These are phyloP conservation scores for Drosophila lutescens DNA, from an alignment of 2,888 invertebrate species.

Conservation along the genomic window DNA sequence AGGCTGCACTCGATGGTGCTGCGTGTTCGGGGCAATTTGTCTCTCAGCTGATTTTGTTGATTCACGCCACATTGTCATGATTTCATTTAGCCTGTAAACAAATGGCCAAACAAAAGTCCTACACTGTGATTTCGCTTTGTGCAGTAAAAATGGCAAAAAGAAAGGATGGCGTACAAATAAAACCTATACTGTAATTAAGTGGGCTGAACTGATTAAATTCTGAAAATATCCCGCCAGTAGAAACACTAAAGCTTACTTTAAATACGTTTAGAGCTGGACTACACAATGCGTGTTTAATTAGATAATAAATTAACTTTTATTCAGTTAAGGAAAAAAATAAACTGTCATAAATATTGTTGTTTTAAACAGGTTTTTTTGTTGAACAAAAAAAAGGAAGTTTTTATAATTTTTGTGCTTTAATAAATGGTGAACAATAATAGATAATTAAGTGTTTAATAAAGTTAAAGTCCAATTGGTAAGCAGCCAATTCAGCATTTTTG, in stretches of 20 bases:
- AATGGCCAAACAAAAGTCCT: slow-evolving; percentile 42
- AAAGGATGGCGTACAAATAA: not conserved
- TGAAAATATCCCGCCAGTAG: not conserved
- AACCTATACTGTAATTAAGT: slow-evolving; percentile 57
- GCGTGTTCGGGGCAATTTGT: slow-evolving; percentile 59
- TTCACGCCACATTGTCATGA: slow-evolving; percentile 59
- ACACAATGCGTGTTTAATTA: slow-evolving; percentile 25
- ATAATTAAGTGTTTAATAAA: not conserved
- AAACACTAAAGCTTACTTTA: slow-evolving; percentile 1
- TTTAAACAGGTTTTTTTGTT: slow-evolving; percentile 8
- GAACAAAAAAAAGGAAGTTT: not conserved
- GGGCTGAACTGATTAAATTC: slow-evolving; percentile 48
- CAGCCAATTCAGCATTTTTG: slow-evolving; percentile 50
- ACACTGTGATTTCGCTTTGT: slow-evolving; percentile 57
- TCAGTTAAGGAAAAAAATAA: slow-evolving; percentile 2
- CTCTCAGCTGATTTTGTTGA: slow-evolving; percentile 55
- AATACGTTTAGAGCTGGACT: slow-evolving; percentile 2
- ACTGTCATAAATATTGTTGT: slow-evolving; percentile 5
- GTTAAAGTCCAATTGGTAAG: slow-evolving; percentile 9
- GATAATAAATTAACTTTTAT: slow-evolving; percentile 38
- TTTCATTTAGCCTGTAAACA: slow-evolving; percentile 67
- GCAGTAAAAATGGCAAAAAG: slow-evolving; percentile 15
- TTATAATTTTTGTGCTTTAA: not conserved
- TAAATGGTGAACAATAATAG: not conserved
- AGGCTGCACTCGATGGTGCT: slow-evolving; percentile 22